A percentile compares a stretch with the other conserved stretches of the same genome.
These are phyloP conservation scores for Glyptemys insculpta DNA, from an alignment of 2,797 vertebrate species.

Conservation along the genomic window DNA sequence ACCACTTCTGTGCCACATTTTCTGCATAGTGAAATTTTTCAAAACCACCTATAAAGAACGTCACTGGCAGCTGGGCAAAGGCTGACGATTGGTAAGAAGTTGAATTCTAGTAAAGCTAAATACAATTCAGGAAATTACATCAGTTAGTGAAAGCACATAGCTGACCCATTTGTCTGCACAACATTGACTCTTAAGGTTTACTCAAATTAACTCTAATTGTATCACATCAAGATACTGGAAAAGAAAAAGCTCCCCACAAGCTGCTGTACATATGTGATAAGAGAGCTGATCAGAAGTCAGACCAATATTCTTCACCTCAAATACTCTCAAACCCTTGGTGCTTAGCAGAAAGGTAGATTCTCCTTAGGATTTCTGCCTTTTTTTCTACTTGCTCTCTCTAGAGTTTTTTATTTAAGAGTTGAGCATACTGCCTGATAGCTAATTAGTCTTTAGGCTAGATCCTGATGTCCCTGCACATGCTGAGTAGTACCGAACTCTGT, in stretches of 20 bases:
- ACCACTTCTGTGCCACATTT: background rate
- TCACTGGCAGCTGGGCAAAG: background rate
- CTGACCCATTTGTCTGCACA: background rate
- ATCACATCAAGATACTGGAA: background rate
- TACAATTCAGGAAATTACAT: background rate
- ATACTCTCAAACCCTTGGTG: background rate
- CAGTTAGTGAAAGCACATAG: background rate
- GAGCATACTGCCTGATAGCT: background rate
- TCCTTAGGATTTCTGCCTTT: background rate
- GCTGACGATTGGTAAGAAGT: background rate
- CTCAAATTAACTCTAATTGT: background rate
- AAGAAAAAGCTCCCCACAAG: background rate
- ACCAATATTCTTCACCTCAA: background rate
- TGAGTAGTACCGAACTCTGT: background rate
- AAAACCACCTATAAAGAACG: background rate
- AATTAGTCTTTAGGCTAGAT: background rate
- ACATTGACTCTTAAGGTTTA: background rate
- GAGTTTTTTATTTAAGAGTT: background rate
- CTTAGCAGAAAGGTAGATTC: background rate
- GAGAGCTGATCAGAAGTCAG: background rate
- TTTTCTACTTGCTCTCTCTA: background rate
- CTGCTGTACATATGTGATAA: background rate
- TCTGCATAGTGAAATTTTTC: background rate
- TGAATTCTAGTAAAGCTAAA: background rate
- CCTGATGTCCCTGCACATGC: background rate